Evolutionary conservation across 2,888 invertebrate genomes (phyloP).

Genomic region (Actias luna): DNA sequence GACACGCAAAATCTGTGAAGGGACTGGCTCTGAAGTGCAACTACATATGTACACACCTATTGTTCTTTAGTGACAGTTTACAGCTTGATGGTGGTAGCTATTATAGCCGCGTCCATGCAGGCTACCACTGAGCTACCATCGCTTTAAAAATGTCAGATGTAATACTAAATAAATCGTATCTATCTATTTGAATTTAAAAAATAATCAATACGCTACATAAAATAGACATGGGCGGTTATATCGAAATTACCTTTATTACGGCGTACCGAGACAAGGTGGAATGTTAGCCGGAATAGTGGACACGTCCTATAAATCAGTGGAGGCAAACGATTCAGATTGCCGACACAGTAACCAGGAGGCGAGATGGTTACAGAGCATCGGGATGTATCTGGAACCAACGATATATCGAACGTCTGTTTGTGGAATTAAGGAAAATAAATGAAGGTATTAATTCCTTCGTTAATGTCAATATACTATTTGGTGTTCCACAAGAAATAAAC

Average conservation of each 20-base stretch:
- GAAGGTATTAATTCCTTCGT: background rate
- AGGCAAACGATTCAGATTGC: slow-evolving; percentile 75
- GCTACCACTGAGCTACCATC: no score
- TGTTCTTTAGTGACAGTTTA: no score
- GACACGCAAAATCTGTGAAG: no score
- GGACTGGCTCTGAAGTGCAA: no score
- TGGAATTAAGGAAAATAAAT: background rate
- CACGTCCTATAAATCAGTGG: slow-evolving; percentile 73
- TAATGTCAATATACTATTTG: background rate
- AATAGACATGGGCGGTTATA: slow-evolving; percentile 42
- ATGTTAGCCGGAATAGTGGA: slow-evolving; percentile 46
- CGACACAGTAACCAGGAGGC: slow-evolving; percentile 44
- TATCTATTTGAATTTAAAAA: no score
- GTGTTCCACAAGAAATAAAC: background rate
- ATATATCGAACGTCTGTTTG: background rate
- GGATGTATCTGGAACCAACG: slow-evolving; percentile 7
- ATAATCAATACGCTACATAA: no score
- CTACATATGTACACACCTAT: no score
- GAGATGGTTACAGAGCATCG: slow-evolving; percentile 41
- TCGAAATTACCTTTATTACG: slow-evolving; percentile 70
- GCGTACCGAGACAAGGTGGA: slow-evolving; percentile 55
- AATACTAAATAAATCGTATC: no score
- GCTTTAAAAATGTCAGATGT: no score
- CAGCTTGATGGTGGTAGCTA: no score
- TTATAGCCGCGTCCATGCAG: no score